Evolutionary conservation across 2,797 vertebrate species (phyloP).

Genomic region (Pseudomugil gertrudae): DNA sequence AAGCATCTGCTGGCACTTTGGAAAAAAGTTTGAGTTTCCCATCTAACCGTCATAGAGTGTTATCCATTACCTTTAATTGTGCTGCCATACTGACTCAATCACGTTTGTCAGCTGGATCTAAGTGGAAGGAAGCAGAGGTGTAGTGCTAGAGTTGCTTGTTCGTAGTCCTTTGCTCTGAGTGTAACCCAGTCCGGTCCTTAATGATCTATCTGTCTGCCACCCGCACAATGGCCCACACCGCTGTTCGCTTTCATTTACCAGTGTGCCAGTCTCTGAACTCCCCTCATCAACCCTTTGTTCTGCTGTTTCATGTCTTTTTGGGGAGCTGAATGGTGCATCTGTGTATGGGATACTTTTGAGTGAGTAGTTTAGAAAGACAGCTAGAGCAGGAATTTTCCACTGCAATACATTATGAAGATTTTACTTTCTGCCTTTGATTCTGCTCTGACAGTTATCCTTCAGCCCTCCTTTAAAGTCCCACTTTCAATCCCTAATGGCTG

Average conservation of each 20-base stretch:
- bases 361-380: constrained; percentile 67
- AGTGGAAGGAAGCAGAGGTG: constrained; percentile 56
- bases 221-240: constrained; percentile 77
- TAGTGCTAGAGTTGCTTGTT: constrained; percentile 60
- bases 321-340: constrained; percentile 69
- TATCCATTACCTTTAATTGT: constrained; percentile 68
- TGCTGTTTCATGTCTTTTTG: constrained; percentile 79
- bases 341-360: constrained; percentile 82
- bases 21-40: constrained; percentile 61
- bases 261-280: constrained; percentile 78
- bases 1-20: constrained; percentile 46
- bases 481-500: constrained; percentile 89
- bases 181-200: constrained; percentile 74
- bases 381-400: constrained; percentile 67
- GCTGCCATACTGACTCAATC: constrained; percentile 69
- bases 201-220: constrained; percentile 80
- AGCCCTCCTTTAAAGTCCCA: constrained; percentile 87
- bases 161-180: constrained; percentile 65
- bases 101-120: constrained; percentile 73
- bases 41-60: constrained; percentile 51
- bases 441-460: constrained; percentile 87
- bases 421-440: constrained; percentile 87
- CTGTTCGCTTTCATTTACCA: constrained; percentile 82
- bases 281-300: constrained; percentile 77
- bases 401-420: constrained; percentile 87